Conservation (phyloP, 2,888 invertebrate species). For the Rhamnusium bicolor region DNA sequence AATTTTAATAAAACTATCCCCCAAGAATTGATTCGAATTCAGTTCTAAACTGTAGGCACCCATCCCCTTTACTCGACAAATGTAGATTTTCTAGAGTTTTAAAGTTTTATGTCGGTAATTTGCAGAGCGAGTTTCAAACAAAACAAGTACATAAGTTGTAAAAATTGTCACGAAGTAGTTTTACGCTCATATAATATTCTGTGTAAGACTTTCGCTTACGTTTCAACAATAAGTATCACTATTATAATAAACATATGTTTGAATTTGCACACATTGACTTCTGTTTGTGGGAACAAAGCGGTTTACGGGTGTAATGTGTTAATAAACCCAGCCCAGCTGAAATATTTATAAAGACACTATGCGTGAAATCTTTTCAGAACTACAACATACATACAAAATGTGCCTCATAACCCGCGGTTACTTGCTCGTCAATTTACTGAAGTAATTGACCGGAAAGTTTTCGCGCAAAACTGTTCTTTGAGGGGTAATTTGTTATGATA, state of each 20-base stretch:
- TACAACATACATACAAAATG: constrained; percentile 12
- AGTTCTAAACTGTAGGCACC: too few species aligned
- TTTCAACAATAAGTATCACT: neutral
- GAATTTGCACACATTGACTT: neutral
- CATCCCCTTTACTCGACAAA: too few species aligned
- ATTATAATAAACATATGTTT: neutral
- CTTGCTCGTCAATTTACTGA: constrained; percentile 39
- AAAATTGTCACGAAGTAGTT: too few species aligned
- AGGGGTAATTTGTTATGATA: constrained; percentile 15
- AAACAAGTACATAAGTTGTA: too few species aligned
- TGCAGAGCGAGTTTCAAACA: too few species aligned
- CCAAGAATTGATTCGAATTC: too few species aligned
- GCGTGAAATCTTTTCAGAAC: constrained; percentile 14
- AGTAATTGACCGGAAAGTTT: constrained; percentile 50
- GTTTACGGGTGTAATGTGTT: constrained; percentile 9
- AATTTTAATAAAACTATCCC: too few species aligned
- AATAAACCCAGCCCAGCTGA: constrained; percentile 29
- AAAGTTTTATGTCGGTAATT: too few species aligned
- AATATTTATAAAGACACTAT: constrained; percentile 24
- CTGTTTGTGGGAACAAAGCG: neutral
- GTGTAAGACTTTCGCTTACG: neutral
- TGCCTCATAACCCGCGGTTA: constrained; percentile 10
- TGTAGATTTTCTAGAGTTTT: too few species aligned
- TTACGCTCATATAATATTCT: neutral
- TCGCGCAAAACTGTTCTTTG: constrained; percentile 11